Evolutionary conservation across 1,140 invertebrate genomes (phyloP).

Genomic region (Aphaenogaster floridana): DNA sequence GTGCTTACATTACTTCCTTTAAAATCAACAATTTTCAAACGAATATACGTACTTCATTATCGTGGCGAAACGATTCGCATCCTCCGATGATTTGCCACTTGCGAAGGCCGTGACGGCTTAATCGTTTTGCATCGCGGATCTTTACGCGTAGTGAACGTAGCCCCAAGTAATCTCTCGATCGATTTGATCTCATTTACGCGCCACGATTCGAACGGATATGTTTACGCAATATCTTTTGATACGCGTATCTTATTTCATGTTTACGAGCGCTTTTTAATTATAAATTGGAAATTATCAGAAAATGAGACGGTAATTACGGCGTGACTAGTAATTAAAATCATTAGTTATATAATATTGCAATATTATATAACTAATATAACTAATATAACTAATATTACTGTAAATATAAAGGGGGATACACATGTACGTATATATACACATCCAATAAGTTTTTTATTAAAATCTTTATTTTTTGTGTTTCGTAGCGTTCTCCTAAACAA

Average conservation of each 20-base stretch:
- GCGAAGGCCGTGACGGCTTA: background rate
- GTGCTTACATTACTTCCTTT: background rate
- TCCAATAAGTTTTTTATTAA: constrained; percentile 72
- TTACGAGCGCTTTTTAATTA: background rate
- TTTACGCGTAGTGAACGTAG: background rate
- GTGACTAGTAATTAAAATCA: background rate
- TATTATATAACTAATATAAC: too few species aligned
- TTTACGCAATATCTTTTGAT: background rate
- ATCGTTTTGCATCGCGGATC: background rate
- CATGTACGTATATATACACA: background rate
- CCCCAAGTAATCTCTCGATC: background rate
- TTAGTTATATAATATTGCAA: background rate
- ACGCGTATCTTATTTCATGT: background rate
- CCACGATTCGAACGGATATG: background rate
- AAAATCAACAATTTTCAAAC: background rate
- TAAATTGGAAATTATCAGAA: background rate
- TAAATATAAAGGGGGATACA: background rate
- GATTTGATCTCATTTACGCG: background rate
- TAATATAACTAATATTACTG: too few species aligned
- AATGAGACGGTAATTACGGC: background rate
- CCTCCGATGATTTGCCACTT: background rate
- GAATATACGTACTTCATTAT: background rate
- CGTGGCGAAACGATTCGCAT: background rate
- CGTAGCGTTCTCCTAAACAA: constrained; percentile 81
- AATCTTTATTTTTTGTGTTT: constrained; percentile 81